A percentile compares a stretch with the other conserved stretches of the same genome.
phyloP scores from a whole-genome alignment of 2,888 invertebrate genomes.

The Ochropacha duplaris region DNA sequence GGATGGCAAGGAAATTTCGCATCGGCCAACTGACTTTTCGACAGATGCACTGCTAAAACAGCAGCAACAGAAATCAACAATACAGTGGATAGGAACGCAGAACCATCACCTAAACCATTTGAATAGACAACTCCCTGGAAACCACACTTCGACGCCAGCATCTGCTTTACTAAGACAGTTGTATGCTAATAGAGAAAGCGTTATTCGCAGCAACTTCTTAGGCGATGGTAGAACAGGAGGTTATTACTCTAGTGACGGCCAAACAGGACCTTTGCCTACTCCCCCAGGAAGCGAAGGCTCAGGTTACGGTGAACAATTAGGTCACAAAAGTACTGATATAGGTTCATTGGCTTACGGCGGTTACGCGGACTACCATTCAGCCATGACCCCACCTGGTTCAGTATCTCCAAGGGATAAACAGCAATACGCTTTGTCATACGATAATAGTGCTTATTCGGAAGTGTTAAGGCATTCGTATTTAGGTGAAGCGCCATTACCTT shows the following conservation, averaged over 20 bases:
- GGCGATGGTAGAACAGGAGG: constrained; percentile 76
- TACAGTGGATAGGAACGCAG: constrained; percentile 97
- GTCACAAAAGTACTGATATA: constrained; percentile 82
- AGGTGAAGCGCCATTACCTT: constrained; percentile 85
- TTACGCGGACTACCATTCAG: constrained; percentile 93
- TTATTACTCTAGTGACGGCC: constrained; percentile 83
- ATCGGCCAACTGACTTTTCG: constrained; percentile 93
- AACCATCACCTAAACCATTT: constrained; percentile 84
- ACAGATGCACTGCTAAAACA: constrained; percentile 92
- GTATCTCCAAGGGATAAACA: constrained; percentile 96
- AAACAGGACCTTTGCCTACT: constrained; percentile 91
- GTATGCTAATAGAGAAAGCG: constrained; percentile 96
- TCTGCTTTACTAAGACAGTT: constrained; percentile 94
- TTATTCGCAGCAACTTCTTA: constrained; percentile 93
- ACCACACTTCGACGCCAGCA: constrained; percentile 88
- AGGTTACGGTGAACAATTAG: constrained; percentile 84
- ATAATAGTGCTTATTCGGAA: constrained; percentile 85
- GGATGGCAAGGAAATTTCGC: constrained; percentile 80
- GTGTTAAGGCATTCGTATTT: constrained; percentile 82
- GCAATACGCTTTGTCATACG: constrained; percentile 81
- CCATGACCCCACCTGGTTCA: constrained; percentile 98
- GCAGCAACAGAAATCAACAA: constrained; percentile 89
- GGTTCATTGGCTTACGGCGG: constrained; percentile 84
- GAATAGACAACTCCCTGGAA: constrained; percentile 82
- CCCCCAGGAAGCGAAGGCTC: constrained; percentile 95